Evolutionary conservation across 2,888 invertebrate species (phyloP).

Genomic region (Latrodectus hesperus): DNA sequence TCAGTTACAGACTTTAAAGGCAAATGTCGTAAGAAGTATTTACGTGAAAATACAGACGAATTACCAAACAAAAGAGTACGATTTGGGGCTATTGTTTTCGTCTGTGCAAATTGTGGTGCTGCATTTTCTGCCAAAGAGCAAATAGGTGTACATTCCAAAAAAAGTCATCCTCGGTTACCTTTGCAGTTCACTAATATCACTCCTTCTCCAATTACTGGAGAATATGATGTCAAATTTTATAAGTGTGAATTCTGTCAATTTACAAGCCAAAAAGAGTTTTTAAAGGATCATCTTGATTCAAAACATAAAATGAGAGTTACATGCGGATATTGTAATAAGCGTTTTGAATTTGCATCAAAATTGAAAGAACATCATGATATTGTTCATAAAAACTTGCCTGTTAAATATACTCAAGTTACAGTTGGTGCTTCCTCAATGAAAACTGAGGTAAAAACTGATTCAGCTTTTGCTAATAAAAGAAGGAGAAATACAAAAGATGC

Average conservation of each 20-base stretch:
- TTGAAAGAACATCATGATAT: constrained; percentile 53
- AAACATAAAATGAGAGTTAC: constrained; percentile 55
- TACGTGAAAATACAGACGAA: background rate
- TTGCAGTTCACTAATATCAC: background rate
- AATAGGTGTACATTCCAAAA: constrained; percentile 8
- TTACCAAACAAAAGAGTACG: constrained; percentile 25
- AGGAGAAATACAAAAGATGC: background rate
- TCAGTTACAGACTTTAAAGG: constrained; percentile 19
- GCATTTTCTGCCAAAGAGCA: constrained; percentile 26
- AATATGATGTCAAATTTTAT: constrained; percentile 13
- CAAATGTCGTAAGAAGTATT: background rate
- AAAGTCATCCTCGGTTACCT: constrained; percentile 20
- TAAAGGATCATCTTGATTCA: constrained; percentile 23
- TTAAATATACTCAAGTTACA: constrained; percentile 49
- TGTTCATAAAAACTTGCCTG: constrained; percentile 33
- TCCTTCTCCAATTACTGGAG: background rate
- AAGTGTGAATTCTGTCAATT: constrained; percentile 57
- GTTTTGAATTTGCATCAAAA: constrained; percentile 49
- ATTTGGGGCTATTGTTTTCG: constrained; percentile 12
- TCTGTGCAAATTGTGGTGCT: constrained; percentile 50
- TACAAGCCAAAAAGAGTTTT: constrained; percentile 6
- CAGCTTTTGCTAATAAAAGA: background rate
- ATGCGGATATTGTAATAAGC: constrained; percentile 45
- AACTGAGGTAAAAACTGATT: background rate
- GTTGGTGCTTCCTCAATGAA: background rate